These are phyloP conservation scores for Prunella fulvescens DNA, from an alignment of 2,113 vertebrate genomes.

Conservation along the genomic window DNA sequence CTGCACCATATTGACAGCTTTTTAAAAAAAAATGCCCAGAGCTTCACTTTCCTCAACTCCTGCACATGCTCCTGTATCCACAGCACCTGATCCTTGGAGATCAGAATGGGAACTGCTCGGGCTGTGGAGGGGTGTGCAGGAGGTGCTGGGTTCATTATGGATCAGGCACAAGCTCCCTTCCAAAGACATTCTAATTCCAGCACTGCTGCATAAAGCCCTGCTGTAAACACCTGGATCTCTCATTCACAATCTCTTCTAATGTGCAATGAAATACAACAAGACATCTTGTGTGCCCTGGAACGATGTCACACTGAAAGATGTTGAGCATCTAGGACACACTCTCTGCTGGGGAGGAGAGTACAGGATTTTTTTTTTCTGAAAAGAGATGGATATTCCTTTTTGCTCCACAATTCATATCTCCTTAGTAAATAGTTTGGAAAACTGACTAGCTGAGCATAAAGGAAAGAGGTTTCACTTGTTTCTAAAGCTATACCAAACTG, in stretches of 20 bases:
- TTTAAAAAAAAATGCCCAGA: background rate
- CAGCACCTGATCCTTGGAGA: too few species aligned
- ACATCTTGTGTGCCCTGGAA: background rate
- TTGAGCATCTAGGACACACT: background rate
- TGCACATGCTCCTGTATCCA: background rate
- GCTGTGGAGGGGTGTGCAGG: fast-evolving
- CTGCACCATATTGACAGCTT: fast-evolving
- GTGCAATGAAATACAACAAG: background rate
- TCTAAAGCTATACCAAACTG: background rate
- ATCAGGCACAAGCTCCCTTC: background rate
- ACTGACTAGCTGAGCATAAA: background rate
- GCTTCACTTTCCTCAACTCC: background rate
- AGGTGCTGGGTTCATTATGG: fast-evolving
- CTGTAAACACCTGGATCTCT: background rate
- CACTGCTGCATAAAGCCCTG: background rate
- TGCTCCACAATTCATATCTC: background rate
- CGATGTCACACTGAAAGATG: background rate
- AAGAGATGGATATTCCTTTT: background rate
- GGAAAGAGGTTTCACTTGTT: background rate
- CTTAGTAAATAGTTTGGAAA: background rate
- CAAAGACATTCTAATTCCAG: background rate
- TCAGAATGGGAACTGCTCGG: background rate
- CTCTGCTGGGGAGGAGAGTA: background rate
- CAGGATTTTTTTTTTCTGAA: background rate
- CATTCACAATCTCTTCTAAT: background rate